Conservation (phyloP, 2,797 vertebrate species). For the Dryobates pubescens region DNA sequence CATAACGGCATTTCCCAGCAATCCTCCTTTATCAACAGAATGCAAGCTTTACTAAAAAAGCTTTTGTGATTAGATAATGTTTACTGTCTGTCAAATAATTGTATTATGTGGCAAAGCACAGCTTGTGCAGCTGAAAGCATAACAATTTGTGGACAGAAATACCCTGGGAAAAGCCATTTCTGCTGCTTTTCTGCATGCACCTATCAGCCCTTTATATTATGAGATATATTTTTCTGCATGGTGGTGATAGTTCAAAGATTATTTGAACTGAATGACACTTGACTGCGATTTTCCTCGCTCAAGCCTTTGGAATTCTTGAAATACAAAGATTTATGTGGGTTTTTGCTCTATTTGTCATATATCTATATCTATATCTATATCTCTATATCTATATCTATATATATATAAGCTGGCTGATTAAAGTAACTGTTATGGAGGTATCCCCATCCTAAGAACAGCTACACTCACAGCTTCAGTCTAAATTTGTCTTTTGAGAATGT, state of each 20-base stretch:
- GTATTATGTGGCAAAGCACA: background rate
- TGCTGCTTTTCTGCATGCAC: background rate
- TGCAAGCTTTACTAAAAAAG: background rate
- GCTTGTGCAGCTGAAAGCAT: background rate
- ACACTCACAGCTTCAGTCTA: background rate
- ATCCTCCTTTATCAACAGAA: background rate
- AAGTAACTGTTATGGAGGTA: background rate
- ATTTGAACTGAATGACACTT: background rate
- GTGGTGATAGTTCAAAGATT: background rate
- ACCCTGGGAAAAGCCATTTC: background rate
- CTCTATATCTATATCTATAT: background rate
- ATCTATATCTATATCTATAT: no score
- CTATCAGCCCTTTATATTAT: background rate
- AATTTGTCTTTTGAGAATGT: background rate
- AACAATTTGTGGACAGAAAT: background rate
- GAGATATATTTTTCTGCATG: background rate
- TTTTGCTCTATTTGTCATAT: background rate
- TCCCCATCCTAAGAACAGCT: background rate
- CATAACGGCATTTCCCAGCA: background rate
- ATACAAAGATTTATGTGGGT: background rate
- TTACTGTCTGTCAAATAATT: background rate
- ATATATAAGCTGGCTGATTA: background rate
- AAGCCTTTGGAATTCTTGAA: background rate
- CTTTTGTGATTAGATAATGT: background rate
- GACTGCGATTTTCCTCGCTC: background rate